Evolutionary conservation across 2,113 vertebrate species (phyloP).

Genomic region (Gopherus flavomarginatus): DNA sequence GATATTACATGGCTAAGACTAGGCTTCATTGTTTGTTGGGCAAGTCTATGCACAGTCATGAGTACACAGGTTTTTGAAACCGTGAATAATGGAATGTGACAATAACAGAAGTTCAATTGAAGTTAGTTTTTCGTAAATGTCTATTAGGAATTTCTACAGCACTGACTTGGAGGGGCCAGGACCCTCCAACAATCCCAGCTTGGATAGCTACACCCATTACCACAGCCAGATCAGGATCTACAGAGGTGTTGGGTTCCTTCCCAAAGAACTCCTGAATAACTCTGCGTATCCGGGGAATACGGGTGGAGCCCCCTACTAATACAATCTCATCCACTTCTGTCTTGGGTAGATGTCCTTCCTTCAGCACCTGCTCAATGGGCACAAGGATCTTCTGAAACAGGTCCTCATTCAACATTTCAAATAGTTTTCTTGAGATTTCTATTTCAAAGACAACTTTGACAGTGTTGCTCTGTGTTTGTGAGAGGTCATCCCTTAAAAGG

Average conservation of each 20-base stretch:
- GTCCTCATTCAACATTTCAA: constrained; percentile 92
- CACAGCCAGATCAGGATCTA: constrained; percentile 96
- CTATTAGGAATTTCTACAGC: constrained; percentile 96
- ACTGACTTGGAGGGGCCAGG: constrained; percentile 98
- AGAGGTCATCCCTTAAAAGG: not conserved
- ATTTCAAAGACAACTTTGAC: constrained; percentile 81
- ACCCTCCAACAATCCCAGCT: constrained; percentile 95
- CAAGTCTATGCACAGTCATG: constrained; percentile 1
- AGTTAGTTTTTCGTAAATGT: constrained; percentile 94
- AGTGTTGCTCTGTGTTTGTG: not conserved
- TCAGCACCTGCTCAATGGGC: constrained; percentile 89
- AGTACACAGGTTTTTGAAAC: not conserved
- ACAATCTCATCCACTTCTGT: constrained; percentile 94
- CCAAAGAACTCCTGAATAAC: constrained; percentile 93
- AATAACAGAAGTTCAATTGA: constrained; percentile 79
- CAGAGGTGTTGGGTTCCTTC: constrained; percentile 94
- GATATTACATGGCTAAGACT: not conserved
- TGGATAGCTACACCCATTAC: constrained; percentile 95
- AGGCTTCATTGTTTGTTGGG: constrained; percentile 13
- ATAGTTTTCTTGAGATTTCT: constrained; percentile 86
- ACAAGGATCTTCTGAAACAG: constrained; percentile 95
- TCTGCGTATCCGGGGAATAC: constrained; percentile 91
- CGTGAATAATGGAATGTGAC: not conserved
- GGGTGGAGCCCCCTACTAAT: constrained; percentile 94
- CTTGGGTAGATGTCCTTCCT: constrained; percentile 87